Evolutionary conservation across 2,888 invertebrate species (phyloP), one percentile per base, ranked within the genome.

Genomic region (Malacosoma neustria): DNA sequence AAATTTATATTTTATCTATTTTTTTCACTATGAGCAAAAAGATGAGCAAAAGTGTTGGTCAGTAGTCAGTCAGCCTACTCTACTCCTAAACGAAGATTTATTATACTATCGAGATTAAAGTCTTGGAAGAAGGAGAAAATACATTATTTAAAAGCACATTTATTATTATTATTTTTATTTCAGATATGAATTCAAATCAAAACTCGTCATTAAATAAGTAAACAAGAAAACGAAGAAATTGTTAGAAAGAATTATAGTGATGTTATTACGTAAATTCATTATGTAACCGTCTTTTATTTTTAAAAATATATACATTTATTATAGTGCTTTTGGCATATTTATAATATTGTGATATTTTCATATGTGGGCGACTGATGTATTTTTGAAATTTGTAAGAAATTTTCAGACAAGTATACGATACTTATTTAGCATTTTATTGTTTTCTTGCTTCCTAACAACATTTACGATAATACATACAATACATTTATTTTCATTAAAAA

Each of bases 271-370:
- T 75, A 54, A 80, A 77, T 79, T 80, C 76, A 67, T 61, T 57
- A 70, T 63, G 79, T 79, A 61, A 61, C 70, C 59, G 68, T 67
- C 49, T 50, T 68, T 72, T 69, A 72, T 77, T 80, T 82, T 70
- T 77, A 70, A 76, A 60, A 69, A 67, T 70, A 73, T 80, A 49
- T 80, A 76, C 77, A 72, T 69, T 70, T 72, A 74, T 77, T 77
- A 75, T 74, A 77, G 72, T 58, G 62, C 51, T 74, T 77, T 77
- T 79, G 79, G 77, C 72, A 66, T 73, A 75, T 81, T 77, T 81
- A 71, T 73, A 68, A 77, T 75, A 67, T 72, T 70, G 71, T 77
- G 67, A 74, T 80, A 75, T 80, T 79, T 72, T 74, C 73, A 71
- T 79, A 71, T 75, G 76, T 76, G 71, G 72, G 72, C 79, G 69